Percentiles rank a stretch among this genome's conserved stretches.
Conservation (phyloP, 53 echinoderm and acorn worm genomes). For the Arbacia lixula region DNA sequence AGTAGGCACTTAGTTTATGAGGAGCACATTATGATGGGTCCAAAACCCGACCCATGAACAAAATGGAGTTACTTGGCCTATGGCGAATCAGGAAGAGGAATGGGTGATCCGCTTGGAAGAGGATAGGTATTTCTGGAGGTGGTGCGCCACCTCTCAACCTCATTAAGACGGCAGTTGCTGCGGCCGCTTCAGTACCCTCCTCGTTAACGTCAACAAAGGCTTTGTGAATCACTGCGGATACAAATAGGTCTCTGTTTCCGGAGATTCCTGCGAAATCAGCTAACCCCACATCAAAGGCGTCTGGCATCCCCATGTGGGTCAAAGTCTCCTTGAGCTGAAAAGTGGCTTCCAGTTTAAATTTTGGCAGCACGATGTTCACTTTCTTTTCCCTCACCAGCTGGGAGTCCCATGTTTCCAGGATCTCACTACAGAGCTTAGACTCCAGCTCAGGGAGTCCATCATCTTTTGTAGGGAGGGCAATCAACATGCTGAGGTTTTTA, state of each 20-base stretch:
- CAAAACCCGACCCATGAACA: conserved; percentile 86
- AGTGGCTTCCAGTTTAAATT: conserved; percentile 75
- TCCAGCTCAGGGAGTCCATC: conserved; percentile 66
- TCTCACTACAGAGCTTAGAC: conserved; percentile 51
- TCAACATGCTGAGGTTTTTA: conserved; percentile 70
- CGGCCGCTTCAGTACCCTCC: conserved; percentile 94
- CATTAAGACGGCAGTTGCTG: conserved; percentile 70
- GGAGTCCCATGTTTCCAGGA: conserved; percentile 46
- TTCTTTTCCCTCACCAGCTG: neutral
- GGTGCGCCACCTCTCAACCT: neutral
- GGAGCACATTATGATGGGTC: too few relatives aligned
- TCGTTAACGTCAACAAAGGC: conserved; percentile 96
- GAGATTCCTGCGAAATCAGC: conserved; percentile 81
- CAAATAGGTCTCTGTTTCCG: conserved; percentile 56
- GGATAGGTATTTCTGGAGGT: neutral
- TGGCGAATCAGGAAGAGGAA: conserved; percentile 87
- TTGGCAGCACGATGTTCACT: conserved; percentile 76
- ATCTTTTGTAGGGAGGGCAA: conserved; percentile 73
- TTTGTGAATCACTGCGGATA: conserved; percentile 76
- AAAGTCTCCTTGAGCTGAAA: conserved; percentile 63
- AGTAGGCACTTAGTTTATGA: too few relatives aligned
- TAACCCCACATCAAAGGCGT: conserved; percentile 63
- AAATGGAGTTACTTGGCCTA: conserved; percentile 46
- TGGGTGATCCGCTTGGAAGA: conserved; percentile 76
- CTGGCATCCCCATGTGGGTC: conserved; percentile 76